These are phyloP conservation scores for Gorsachius magnificus DNA, from an alignment of 2,797 vertebrate species.

Conservation along the genomic window DNA sequence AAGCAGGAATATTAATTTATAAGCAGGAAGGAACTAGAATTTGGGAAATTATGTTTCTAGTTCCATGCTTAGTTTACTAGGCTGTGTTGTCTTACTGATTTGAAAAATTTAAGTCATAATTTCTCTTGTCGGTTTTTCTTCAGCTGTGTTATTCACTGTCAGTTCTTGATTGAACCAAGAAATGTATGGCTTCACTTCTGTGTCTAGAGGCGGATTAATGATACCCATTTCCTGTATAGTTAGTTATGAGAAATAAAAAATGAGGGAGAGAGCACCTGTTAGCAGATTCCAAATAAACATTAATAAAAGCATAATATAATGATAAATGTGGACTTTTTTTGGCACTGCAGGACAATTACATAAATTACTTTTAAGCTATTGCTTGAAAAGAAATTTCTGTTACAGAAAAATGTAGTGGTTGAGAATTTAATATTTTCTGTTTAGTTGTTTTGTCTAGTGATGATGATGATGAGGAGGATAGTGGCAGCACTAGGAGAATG, in stretches of 20 bases:
- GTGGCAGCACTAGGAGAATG: constrained; percentile 83
- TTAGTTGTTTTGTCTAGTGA: constrained; percentile 96
- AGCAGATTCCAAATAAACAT: not conserved
- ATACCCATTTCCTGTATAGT: not conserved
- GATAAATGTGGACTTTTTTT: not conserved
- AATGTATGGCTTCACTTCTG: not conserved
- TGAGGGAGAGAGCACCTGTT: not conserved
- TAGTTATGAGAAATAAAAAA: not conserved
- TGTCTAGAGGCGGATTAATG: not conserved
- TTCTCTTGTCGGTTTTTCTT: not conserved
- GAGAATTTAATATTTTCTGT: constrained; percentile 65
- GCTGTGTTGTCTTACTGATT: not conserved
- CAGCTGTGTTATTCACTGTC: not conserved
- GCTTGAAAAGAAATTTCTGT: constrained; percentile 28
- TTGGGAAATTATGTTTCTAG: not conserved
- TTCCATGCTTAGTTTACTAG: not conserved
- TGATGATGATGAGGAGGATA: constrained; percentile 85
- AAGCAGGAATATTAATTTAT: not conserved
- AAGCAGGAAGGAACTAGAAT: not conserved
- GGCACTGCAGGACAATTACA: constrained; percentile 11
- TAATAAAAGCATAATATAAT: not conserved
- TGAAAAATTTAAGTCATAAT: not conserved
- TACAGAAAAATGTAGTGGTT: constrained; percentile 42
- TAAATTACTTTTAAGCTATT: not conserved
- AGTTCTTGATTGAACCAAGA: not conserved